These are phyloP conservation scores for Ericerus pela DNA, from an alignment of 1,140 invertebrate species.

Conservation along the genomic window DNA sequence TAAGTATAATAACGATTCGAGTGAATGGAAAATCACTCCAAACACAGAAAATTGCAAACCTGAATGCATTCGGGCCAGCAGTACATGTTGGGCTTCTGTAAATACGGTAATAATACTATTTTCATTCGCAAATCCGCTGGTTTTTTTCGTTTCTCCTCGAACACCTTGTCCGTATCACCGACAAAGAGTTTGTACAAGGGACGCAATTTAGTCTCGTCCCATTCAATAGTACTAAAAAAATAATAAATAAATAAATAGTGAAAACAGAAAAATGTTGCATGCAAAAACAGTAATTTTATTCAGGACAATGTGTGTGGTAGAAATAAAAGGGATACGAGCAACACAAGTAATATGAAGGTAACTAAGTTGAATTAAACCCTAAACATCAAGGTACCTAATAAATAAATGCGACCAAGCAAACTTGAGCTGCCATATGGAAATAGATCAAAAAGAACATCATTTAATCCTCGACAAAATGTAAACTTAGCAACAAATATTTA, in stretches of 20 bases:
- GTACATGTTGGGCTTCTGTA: constrained; percentile 61
- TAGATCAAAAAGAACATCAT: too few species aligned
- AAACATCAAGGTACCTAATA: too few species aligned
- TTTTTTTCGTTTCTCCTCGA: constrained; percentile 37
- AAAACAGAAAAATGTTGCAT: too few species aligned
- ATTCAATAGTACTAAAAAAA: constrained; percentile 53
- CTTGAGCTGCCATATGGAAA: too few species aligned
- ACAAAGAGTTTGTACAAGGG: constrained; percentile 64
- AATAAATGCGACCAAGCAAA: too few species aligned
- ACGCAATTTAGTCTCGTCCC: constrained; percentile 50
- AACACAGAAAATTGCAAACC: constrained; percentile 32
- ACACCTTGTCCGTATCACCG: constrained; percentile 41
- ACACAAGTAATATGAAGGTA: too few species aligned
- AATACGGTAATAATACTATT: constrained; percentile 68
- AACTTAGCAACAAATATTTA: too few species aligned
- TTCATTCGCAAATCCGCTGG: constrained; percentile 66
- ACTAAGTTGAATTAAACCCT: too few species aligned
- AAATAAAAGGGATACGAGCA: too few species aligned
- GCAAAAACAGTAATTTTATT: too few species aligned
- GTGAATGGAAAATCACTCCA: background rate
- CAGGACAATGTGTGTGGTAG: too few species aligned
- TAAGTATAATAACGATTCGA: background rate
- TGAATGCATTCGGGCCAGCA: constrained; percentile 66
- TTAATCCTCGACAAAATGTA: too few species aligned
- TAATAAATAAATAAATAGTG: background rate